phyloP scores from a whole-genome alignment of 64 coral and sea anemone genomes.

The Cladopsammia gracilis region DNA sequence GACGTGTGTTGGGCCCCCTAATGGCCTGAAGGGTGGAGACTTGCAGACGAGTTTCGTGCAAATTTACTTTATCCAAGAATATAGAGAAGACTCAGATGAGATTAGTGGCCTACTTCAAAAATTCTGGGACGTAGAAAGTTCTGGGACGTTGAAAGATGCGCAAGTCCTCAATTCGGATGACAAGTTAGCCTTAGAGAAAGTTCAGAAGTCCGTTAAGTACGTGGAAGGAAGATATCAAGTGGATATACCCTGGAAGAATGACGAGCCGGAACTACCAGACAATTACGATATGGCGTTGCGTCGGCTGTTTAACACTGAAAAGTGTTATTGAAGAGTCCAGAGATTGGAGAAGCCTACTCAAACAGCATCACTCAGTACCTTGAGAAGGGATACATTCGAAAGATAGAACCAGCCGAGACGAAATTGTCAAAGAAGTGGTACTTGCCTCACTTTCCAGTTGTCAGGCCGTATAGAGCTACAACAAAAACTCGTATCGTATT shows the following conservation, averaged over 20 bases:
- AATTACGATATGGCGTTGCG: constrained; percentile 58
- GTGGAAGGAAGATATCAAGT: constrained; percentile 59
- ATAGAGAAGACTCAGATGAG: neutral
- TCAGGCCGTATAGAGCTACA: constrained; percentile 29
- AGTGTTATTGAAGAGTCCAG: constrained; percentile 19
- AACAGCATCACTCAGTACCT: constrained; percentile 32
- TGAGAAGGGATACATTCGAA: neutral
- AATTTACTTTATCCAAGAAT: constrained; percentile 17
- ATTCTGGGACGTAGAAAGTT: constrained; percentile 48
- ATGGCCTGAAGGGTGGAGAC: neutral
- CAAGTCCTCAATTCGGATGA: neutral
- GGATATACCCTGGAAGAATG: constrained; percentile 48
- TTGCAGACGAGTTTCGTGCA: constrained; percentile 42
- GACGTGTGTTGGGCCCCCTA: constrained; percentile 33
- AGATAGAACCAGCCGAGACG: constrained; percentile 1
- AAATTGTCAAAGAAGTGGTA: constrained; percentile 6
- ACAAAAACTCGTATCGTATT: constrained; percentile 69
- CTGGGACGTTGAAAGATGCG: neutral
- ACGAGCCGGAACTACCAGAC: constrained; percentile 2
- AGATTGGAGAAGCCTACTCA: neutral
- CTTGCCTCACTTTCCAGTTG: constrained; percentile 44
- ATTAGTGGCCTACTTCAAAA: constrained; percentile 8
- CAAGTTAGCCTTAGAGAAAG: neutral
- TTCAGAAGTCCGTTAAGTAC: constrained; percentile 5
- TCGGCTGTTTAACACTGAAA: constrained; percentile 35